A percentile compares a stretch with the other conserved stretches of the same genome.
Conservation (phyloP, 2,797 vertebrate species). For the Darevskia mixta region DNA sequence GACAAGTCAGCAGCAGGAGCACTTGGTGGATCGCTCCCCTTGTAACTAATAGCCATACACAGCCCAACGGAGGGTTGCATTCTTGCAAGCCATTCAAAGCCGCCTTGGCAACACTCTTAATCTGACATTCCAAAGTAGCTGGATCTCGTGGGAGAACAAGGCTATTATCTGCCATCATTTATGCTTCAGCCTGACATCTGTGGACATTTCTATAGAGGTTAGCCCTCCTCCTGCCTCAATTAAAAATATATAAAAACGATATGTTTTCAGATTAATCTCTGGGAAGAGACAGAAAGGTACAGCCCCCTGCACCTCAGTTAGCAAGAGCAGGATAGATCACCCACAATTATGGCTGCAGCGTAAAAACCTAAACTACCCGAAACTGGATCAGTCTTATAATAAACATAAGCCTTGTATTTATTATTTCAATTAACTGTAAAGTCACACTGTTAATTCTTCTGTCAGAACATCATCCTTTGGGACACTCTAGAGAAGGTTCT, state of each 20-base stretch:
- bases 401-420: slow-evolving; percentile 70
- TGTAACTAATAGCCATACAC: slow-evolving; percentile 59
- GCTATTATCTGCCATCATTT: slow-evolving; percentile 80
- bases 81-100: slow-evolving; percentile 63
- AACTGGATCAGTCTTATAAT: slow-evolving; percentile 35
- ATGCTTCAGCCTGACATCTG: slow-evolving; percentile 76
- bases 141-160: slow-evolving; percentile 74
- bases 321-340: slow-evolving; percentile 36
- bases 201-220: slow-evolving; percentile 74
- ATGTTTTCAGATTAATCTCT: slow-evolving; percentile 53
- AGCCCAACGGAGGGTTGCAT: slow-evolving; percentile 52
- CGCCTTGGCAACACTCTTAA: slow-evolving; percentile 73
- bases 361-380: slow-evolving; percentile 45
- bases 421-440: slow-evolving; percentile 66
- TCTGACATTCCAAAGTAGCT: slow-evolving; percentile 80
- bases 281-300: slow-evolving; percentile 26
- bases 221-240: slow-evolving; percentile 64
- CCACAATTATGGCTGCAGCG: rapidly evolving
- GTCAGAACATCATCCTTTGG: slow-evolving; percentile 12
- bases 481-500: background rate
- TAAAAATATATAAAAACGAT: slow-evolving; percentile 53
- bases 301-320: rapidly evolving
- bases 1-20: background rate
- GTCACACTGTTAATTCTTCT: slow-evolving; percentile 49
- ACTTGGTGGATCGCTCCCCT: slow-evolving; percentile 44